Evolutionary conservation across 2,797 vertebrate genomes (phyloP).

Genomic region (Chanos chanos): DNA sequence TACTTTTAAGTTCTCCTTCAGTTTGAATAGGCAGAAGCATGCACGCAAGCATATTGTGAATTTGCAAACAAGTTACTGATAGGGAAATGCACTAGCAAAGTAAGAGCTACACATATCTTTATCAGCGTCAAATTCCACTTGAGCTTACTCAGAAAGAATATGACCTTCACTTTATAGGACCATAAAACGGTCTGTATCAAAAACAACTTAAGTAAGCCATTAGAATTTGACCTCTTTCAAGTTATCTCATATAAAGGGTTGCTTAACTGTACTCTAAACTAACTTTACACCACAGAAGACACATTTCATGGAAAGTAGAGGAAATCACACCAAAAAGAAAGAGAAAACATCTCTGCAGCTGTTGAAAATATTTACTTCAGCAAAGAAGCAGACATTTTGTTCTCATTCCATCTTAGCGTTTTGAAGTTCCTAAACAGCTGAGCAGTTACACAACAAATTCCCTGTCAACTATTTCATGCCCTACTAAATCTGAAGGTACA

Average conservation of each 20-base stretch:
- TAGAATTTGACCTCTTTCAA: no score
- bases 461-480: background rate
- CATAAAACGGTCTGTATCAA: no score
- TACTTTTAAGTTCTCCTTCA: constrained; percentile 15
- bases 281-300: background rate
- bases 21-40: constrained; percentile 7
- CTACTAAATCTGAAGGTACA: constrained; percentile 7
- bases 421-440: background rate
- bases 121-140: constrained; percentile 15
- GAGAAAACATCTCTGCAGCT: no score
- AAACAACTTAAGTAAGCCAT: no score
- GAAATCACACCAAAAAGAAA: no score
- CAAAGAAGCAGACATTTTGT: background rate
- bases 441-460: background rate
- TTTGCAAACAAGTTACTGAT: constrained; percentile 2
- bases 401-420: background rate
- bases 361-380: background rate
- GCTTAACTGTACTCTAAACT: background rate
- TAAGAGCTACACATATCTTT: constrained; percentile 11
- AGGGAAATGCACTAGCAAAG: background rate
- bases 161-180: no score
- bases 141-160: background rate
- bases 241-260: no score
- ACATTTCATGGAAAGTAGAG: no score
- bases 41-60: background rate